Evolutionary conservation across 2,797 vertebrate species (phyloP), one percentile per base, ranked within the genome.

Genomic region (Sebastes ruberrimus): DNA sequence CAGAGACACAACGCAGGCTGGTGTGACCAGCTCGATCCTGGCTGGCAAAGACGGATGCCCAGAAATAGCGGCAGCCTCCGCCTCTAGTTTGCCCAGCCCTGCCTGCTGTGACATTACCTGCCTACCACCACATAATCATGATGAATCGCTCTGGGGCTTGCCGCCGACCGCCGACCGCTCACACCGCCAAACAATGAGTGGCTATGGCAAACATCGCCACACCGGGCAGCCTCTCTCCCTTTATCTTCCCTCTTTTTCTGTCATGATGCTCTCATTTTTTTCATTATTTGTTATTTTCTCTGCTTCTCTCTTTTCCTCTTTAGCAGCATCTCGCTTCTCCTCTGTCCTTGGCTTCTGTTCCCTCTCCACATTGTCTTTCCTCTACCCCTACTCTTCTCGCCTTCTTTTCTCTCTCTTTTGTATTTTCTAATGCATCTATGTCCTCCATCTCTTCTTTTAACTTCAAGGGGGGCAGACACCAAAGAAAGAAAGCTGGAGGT

Each of bases 91-190:
- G 85, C 91, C 87, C 80, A 75, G 90, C 80, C 73, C 78, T 85
- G 82, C 84, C 91, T 90, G 87, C 87, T 86, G 91, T 93, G 94
- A 95, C 94, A 95, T 94, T 93, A 94, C 94, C 95, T 95, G 94
- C 91, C 94, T 87, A 89, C 86, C 80, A 83, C 85, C 90, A 87
- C 92, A 92, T 95, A 94, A 96, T 95, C 93, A 94, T 94, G 95
- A 96, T 94, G 89, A 95, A 96, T 96, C 84, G 74, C 93, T 89
- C 59, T 49, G 71, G 84, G 81, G 71, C 72, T 86, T 53, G 64
- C 81, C 56, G 38, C 79, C 73, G 86, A 84, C 81, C 42, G 16
- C 16, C 42, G 42, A 49, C 46, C 76, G 83, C 83, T 90, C 93
- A 89, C 86, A 71, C 84, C 67, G 74, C 88, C 94, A 91, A 92